These are phyloP conservation scores for Myocastor coypus DNA, from an alignment of 2,113 vertebrate species.

Conservation along the genomic window DNA sequence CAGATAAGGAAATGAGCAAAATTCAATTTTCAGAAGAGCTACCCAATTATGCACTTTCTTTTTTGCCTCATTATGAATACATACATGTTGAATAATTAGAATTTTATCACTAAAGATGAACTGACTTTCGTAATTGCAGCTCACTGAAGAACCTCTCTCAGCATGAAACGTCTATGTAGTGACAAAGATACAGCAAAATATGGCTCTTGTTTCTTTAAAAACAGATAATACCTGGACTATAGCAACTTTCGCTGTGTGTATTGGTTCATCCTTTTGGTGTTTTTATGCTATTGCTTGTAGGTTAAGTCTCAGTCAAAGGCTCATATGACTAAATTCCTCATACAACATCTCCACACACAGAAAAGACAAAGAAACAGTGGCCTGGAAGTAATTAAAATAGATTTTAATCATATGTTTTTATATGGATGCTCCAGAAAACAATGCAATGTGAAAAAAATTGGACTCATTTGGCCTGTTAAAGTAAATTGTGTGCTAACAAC, in stretches of 20 bases:
- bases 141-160: constrained; percentile 2
- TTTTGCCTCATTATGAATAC: constrained; percentile 66
- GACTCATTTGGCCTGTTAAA: constrained; percentile 52
- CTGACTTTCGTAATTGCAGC: constrained; percentile 33
- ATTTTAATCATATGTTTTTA: constrained; percentile 45
- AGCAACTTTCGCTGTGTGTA: not conserved
- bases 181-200: constrained; percentile 53
- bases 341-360: constrained; percentile 9
- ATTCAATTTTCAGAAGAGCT: constrained; percentile 72
- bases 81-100: constrained; percentile 58
- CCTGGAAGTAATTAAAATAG: constrained; percentile 58
- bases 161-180: not conserved
- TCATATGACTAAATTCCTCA: constrained; percentile 18
- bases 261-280: not conserved
- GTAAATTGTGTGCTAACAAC: constrained; percentile 44
- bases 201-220: not conserved
- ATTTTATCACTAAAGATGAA: constrained; percentile 70
- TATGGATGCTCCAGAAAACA: constrained; percentile 40
- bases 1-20: constrained; percentile 59
- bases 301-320: constrained; percentile 28
- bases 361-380: constrained; percentile 35
- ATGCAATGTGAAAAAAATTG: constrained; percentile 52
- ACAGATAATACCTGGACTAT: constrained; percentile 16
- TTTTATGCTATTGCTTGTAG: constrained; percentile 35
- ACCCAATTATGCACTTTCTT: constrained; percentile 45